Evolutionary conservation across 1,140 invertebrate genomes (phyloP).

Genomic region (Aleiodes sp.): DNA sequence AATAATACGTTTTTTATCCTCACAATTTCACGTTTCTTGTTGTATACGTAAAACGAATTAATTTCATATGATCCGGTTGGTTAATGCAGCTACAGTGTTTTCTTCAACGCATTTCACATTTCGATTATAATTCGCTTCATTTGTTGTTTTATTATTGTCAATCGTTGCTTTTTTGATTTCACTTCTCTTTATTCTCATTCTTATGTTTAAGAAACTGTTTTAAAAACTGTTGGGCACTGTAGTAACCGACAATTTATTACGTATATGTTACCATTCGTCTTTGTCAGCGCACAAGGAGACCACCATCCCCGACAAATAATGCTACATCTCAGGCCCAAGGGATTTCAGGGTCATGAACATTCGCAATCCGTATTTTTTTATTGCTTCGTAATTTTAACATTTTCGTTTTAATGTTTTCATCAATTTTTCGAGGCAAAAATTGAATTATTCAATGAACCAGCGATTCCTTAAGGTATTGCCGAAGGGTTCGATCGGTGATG

Average conservation of each 20-base stretch:
- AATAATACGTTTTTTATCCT: background rate
- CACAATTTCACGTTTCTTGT: constrained; percentile 31
- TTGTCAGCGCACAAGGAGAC: constrained; percentile 29
- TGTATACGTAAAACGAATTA: constrained; percentile 33
- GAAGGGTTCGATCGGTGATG: too few relatives aligned
- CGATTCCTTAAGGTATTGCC: too few relatives aligned
- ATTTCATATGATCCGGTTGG: constrained; percentile 38
- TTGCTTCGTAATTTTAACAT: too few relatives aligned
- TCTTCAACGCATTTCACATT: constrained; percentile 24
- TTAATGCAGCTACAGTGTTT: constrained; percentile 25
- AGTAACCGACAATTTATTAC: constrained; percentile 39
- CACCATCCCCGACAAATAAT: constrained; percentile 29
- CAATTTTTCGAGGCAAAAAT: too few relatives aligned
- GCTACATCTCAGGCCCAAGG: background rate
- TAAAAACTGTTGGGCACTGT: constrained; percentile 19
- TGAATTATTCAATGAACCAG: too few relatives aligned
- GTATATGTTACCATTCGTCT: constrained; percentile 33
- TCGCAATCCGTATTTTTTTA: background rate
- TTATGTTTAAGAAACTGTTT: too few relatives aligned
- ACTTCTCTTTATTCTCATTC: too few relatives aligned
- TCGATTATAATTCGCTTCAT: background rate
- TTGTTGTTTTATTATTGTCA: background rate
- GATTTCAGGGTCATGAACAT: background rate
- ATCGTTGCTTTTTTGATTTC: background rate
- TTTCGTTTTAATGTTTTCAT: too few relatives aligned